Conservation (phyloP, 2,113 vertebrate genomes). For the Tachysurus vachellii region DNA sequence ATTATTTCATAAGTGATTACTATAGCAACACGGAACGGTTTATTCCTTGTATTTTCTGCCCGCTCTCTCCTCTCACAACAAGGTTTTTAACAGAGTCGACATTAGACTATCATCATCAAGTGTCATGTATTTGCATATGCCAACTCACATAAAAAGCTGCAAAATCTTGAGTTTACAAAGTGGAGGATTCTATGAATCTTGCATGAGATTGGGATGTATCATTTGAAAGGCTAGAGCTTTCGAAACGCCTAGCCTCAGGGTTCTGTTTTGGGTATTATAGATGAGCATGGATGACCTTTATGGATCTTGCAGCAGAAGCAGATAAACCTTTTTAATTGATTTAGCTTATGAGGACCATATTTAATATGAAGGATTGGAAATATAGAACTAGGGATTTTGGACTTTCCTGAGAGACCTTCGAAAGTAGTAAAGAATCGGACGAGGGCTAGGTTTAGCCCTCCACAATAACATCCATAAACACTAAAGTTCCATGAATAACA, state of each 20-base stretch:
- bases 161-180: not conserved
- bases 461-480: constrained; percentile 24
- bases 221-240: constrained; percentile 24
- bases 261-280: constrained; percentile 23
- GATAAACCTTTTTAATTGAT: constrained; percentile 7
- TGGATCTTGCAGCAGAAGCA: constrained; percentile 19
- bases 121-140: not conserved
- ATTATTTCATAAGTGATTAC: not conserved
- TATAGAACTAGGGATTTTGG: not conserved
- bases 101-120: not conserved
- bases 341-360: constrained; percentile 15
- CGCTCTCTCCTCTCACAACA: not conserved
- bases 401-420: not conserved
- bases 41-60: not conserved
- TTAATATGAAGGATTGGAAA: not conserved
- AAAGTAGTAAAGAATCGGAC: not conserved
- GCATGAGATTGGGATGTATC: not conserved
- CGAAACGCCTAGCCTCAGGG: constrained; percentile 14
- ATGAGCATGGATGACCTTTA: constrained; percentile 1
- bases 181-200: not conserved
- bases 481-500: constrained; percentile 30
- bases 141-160: not conserved
- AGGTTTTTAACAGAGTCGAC: not conserved
- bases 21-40: not conserved
- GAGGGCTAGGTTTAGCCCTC: not conserved